Base-by-base conservation (phyloP, 2,888 invertebrate species). In the Deilephila porcellus region DNA sequence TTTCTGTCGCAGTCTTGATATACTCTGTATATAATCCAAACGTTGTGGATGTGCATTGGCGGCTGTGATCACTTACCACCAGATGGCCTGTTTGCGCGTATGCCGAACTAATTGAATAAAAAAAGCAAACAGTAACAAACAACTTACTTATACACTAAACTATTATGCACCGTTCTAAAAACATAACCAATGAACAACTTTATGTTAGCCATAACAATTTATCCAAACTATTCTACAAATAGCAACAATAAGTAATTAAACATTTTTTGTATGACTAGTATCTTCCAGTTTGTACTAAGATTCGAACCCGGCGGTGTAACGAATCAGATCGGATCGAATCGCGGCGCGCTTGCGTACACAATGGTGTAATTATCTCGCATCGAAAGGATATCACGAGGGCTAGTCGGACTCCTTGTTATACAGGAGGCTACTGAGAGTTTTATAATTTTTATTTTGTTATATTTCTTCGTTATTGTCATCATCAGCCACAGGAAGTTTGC, bases 351-450 rank as follows among this genome's bases (percentile, higher is more conserved):
- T 76, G 73, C 79, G 75, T 71, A 73, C 76, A 90, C 88, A 89
- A 88, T 86, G 77, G 82, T 84, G 87, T 88, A 89, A 90, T 90
- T 90, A 90, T 82, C 80, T 82, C 77, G 79, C 79, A 82, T 81
- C 80, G 70, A 81, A 83, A 83, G 84, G 82, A 84, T 82, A 77
- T 73, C 74, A 76, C 74, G 75, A 64, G 82, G 81, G 83, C 71
- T 70, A 52, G 45, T 8, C 32, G 63, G 77, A 74, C 76, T n/a
- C 45, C 62, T 32, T 59, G 60, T 67, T 82, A 77, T 84, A 85
- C 79, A 84, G 85, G 82, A 45, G 73, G 84, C 11, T 73, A 52
- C 4, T 20, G 11, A 52, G 1, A 6, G 14, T 14, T 4, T 52
- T n/a, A 60, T 60, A 60, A 60, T 60, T 3, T 8, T 29, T n/a